A percentile compares a stretch with the other conserved stretches of the same genome.
Evolutionary conservation across 2,797 vertebrate species (phyloP).

Genomic region (Myotis pilosus): DNA sequence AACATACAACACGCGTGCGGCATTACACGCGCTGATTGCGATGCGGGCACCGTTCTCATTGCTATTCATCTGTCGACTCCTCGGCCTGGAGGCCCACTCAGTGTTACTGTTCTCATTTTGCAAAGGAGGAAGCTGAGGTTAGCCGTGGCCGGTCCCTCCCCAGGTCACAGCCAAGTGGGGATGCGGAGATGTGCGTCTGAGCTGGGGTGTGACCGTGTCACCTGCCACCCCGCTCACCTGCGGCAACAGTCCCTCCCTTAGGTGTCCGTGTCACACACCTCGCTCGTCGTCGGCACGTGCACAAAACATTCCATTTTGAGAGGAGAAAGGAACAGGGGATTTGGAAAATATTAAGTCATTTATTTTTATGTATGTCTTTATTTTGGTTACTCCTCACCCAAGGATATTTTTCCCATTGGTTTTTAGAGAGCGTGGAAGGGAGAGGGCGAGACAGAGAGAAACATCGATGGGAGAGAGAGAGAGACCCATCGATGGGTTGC

Average conservation of each 20-base stretch:
- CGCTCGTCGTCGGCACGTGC: background rate
- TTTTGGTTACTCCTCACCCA: too few species aligned
- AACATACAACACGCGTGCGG: too few species aligned
- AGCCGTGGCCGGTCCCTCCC: background rate
- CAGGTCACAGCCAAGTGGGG: background rate
- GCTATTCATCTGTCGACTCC: background rate
- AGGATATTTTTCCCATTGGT: too few species aligned
- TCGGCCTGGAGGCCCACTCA: background rate
- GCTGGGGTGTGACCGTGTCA: too few species aligned
- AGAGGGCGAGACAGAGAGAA: too few species aligned
- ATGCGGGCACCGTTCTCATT: background rate
- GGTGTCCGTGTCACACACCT: too few species aligned
- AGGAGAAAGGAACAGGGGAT: background rate
- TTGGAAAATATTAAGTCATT: background rate
- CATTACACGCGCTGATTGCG: background rate
- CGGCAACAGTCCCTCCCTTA: too few species aligned
- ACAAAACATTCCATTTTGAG: background rate
- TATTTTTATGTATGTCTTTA: background rate
- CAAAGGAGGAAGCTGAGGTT: background rate
- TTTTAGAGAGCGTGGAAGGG: too few species aligned
- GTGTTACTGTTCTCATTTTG: background rate
- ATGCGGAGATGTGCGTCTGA: background rate
- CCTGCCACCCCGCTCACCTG: too few species aligned
- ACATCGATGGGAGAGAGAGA: too few species aligned
- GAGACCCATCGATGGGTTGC: too few species aligned